Evolutionary conservation across 1,140 invertebrate species (phyloP).

Genomic region (Penaeus japonicus): DNA sequence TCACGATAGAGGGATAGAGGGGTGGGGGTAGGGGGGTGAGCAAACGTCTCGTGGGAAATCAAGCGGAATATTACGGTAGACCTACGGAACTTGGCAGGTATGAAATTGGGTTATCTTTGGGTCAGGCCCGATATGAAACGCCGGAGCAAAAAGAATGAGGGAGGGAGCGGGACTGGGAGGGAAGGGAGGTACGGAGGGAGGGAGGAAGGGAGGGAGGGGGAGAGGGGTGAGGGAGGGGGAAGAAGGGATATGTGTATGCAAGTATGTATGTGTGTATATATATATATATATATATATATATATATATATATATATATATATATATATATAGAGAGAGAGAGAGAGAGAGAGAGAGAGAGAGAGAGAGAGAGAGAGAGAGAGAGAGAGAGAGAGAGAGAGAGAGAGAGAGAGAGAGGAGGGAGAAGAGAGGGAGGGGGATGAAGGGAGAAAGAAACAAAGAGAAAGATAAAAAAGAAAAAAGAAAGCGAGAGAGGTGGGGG

Average conservation of each 20-base stretch:
- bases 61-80: too few relatives aligned
- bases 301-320: too few relatives aligned
- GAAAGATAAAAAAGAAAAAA: background rate
- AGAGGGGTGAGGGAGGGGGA: background rate
- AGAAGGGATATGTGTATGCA: background rate
- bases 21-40: background rate
- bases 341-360: background rate
- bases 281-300: background rate
- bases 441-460: background rate
- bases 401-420: background rate
- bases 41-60: background rate
- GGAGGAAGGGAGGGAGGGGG: background rate
- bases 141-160: background rate
- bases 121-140: background rate
- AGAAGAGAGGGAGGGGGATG: background rate
- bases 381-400: constrained; percentile 16
- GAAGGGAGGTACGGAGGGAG: background rate
- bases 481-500: background rate
- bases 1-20: background rate
- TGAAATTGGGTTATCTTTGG: too few relatives aligned
- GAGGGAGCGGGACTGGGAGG: background rate
- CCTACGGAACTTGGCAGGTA: too few relatives aligned
- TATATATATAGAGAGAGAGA: background rate
- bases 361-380: background rate
- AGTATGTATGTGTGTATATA: too few relatives aligned